Base-by-base conservation (phyloP, 1,140 invertebrate species). In the Kradibia gibbosae region DNA sequence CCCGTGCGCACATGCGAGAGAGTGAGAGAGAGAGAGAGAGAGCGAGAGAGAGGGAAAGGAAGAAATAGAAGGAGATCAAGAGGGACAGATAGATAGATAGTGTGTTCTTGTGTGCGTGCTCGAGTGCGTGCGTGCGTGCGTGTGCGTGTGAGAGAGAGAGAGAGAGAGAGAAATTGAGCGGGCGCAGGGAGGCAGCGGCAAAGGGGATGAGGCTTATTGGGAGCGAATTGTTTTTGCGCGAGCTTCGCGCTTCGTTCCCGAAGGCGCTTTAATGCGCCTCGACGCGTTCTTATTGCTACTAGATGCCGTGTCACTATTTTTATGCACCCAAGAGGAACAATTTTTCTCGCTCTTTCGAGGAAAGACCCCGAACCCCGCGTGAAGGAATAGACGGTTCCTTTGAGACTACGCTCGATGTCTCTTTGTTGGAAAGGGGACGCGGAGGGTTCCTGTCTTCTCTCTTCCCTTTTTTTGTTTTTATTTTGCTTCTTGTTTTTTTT, bases 221-320 rank as follows among this genome's bases (percentile, higher is more conserved):
- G 70, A 80, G 53, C 70, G 78, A 73, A 75, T 81, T 65, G 57
- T 81, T 81, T 81, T 81, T 81, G 57, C 78, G 36, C 28, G 55
- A 65, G 70, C 78, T 73, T 62, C 78, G 70, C 57, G 60, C 57
- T 65, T 75, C 79, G 71, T 74, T 80, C 71, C 28, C 70, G 70
- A 74, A 74, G 70, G 71, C 72, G n/a, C 39, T 65, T 80, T 80
- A 80, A 73, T 73, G 70, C 34, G 67, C 31, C 67, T 72, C 78
- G 7, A 25, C 34, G 67, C 70, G 36, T 75, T 81, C 79, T 81
- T 81, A 71, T 81, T 72, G 73, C 50, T 28, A 25, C 50, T 70
- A 76, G 60, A 81, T 57, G 62, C 57, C 50, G 62, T 17, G 62
- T 42, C 78, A 75, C 72, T 81, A 81, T 81, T 81, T 81, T 81